These are phyloP conservation scores for Hydropotes inermis DNA, from an alignment of 2,113 vertebrate genomes.

Conservation along the genomic window DNA sequence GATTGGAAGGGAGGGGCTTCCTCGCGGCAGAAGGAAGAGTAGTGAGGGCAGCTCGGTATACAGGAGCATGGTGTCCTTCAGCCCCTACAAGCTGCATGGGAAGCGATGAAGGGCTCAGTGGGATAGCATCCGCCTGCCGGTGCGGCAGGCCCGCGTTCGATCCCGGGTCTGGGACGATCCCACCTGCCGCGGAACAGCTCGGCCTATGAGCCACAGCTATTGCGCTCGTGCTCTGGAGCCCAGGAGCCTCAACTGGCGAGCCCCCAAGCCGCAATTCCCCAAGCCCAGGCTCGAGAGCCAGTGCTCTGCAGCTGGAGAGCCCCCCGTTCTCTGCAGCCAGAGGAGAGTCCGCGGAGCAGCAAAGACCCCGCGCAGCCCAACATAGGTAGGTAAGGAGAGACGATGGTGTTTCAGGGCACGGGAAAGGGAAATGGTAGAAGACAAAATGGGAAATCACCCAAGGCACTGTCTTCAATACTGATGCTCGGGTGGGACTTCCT, in stretches of 20 bases:
- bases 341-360: rapidly evolving
- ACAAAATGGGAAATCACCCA: not conserved
- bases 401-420: rapidly evolving
- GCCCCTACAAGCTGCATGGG: rapidly evolving
- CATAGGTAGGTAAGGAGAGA: rapidly evolving
- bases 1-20: not conserved
- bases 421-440: not conserved
- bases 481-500: not conserved
- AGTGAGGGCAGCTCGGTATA: not conserved
- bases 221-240: not conserved
- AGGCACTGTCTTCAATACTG: rapidly evolving
- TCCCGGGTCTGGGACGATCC: not conserved
- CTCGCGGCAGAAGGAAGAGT: not conserved
- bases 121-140: rapidly evolving
- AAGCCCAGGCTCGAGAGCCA: rapidly evolving
- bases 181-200: not conserved
- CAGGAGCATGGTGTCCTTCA: not conserved
- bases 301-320: rapidly evolving
- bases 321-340: not conserved
- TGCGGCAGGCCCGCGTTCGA: rapidly evolving
- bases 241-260: no score
- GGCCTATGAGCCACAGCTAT: not conserved
- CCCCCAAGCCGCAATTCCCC: rapidly evolving
- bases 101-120: not conserved
- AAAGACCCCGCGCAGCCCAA: not conserved